phyloP scores from a whole-genome alignment of 2,888 invertebrate genomes.

The Pandemis corylana region DNA sequence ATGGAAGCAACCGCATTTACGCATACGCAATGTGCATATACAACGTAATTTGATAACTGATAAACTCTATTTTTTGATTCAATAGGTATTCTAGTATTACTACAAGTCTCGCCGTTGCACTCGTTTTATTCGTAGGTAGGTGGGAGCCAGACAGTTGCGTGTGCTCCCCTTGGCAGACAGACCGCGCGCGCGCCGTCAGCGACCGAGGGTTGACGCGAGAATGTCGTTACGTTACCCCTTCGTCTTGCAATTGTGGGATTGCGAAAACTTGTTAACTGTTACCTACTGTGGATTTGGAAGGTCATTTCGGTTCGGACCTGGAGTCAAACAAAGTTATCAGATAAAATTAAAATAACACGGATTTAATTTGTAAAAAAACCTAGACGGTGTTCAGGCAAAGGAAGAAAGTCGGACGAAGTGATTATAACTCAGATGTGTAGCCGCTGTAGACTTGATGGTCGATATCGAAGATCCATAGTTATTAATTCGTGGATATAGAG shows the following conservation, averaged over 20 bases:
- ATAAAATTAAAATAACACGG: neutral
- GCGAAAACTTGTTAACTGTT: neutral
- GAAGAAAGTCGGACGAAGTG: slow-evolving; percentile 62
- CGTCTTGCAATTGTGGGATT: neutral
- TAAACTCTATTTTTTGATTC: slow-evolving; percentile 4
- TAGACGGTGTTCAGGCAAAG: slow-evolving; percentile 21
- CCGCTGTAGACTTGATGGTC: slow-evolving; percentile 48
- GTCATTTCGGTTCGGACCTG: neutral
- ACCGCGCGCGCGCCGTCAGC: slow-evolving; percentile 1
- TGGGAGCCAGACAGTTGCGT: slow-evolving; percentile 1
- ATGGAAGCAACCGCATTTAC: neutral
- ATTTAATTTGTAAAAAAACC: neutral
- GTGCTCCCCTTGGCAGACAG: neutral
- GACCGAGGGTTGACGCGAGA: neutral
- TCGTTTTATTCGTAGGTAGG: neutral
- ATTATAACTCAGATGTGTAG: slow-evolving; percentile 53
- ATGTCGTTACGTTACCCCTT: slow-evolving; percentile 2
- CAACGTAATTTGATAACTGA: slow-evolving; percentile 14
- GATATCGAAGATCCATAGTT: slow-evolving; percentile 71
- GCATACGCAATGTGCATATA: slow-evolving; percentile 1
- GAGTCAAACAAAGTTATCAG: neutral
- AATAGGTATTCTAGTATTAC: slow-evolving; percentile 4
- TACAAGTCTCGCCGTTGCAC: slow-evolving; percentile 6
- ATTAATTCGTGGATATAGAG: slow-evolving; percentile 80
- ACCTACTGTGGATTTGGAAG: neutral